phyloP scores from a whole-genome alignment of 2,113 vertebrate species.

The Psittacula cyanocephala region DNA sequence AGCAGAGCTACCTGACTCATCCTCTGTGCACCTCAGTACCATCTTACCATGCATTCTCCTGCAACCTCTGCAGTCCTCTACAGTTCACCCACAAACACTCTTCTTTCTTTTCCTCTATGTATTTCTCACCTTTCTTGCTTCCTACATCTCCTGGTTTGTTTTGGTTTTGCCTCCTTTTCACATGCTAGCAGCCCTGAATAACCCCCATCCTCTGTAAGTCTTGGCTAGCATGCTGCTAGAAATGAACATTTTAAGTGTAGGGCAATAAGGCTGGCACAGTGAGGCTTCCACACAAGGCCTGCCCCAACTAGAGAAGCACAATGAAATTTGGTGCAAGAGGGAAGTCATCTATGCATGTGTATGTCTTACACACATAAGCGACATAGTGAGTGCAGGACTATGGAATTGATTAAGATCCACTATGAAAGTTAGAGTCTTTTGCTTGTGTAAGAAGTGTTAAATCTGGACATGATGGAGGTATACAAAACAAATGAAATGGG shows the following conservation, averaged over 20 bases:
- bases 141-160: not conserved
- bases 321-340: not conserved
- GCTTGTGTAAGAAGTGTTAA: not conserved
- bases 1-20: not conserved
- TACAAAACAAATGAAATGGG: not conserved
- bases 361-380: not conserved
- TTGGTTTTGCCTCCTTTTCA: not conserved
- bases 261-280: not conserved
- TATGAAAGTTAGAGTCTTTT: not conserved
- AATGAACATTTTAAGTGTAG: not conserved
- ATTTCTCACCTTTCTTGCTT: not conserved
- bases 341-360: not conserved
- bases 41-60: not conserved
- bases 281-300: not conserved
- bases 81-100: not conserved
- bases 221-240: not conserved
- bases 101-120: not conserved
- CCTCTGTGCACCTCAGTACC: not conserved
- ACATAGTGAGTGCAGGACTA: not conserved
- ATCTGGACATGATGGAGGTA: not conserved
- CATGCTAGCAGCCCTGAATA: not conserved
- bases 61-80: not conserved
- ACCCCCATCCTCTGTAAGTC: not conserved
- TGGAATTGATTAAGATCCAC: not conserved
- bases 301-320: not conserved